Conservation (phyloP, 2,797 vertebrate species). For the Luscinia luscinia region DNA sequence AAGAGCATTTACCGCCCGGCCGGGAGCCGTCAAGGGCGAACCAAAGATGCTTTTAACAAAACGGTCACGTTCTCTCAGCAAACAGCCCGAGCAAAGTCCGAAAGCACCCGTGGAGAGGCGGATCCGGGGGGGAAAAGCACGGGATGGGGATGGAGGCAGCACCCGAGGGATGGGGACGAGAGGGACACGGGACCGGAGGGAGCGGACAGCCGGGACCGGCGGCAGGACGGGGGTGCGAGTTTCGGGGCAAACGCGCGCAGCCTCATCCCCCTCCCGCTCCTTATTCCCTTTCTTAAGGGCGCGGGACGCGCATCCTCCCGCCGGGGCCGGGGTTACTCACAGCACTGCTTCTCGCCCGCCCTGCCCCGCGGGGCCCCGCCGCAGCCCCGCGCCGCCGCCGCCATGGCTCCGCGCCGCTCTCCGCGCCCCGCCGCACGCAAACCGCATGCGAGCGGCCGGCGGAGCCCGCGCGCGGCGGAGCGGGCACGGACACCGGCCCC, state of each 20-base stretch:
- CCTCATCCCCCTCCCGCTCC: rapidly evolving
- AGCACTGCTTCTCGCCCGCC: slow-evolving; percentile 76
- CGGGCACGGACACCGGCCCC: background rate
- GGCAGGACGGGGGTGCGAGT: background rate
- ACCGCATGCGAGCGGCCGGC: background rate
- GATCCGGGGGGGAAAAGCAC: background rate
- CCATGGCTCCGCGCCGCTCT: background rate
- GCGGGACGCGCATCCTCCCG: background rate
- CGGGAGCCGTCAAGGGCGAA: background rate
- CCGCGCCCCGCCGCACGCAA: background rate
- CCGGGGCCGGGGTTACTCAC: slow-evolving; percentile 66
- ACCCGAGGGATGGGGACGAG: rapidly evolving
- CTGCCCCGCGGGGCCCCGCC: background rate
- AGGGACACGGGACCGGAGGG: background rate
- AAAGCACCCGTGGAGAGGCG: rapidly evolving
- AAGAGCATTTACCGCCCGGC: background rate
- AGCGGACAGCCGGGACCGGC: background rate
- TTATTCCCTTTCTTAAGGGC: rapidly evolving
- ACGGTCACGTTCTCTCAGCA: background rate
- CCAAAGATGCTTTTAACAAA: background rate
- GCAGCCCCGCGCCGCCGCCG: background rate
- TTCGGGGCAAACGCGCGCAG: background rate
- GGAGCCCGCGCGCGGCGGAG: background rate
- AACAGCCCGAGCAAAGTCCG: background rate
- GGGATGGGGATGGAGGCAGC: background rate